Evolutionary conservation across 2,113 vertebrate species (phyloP), one percentile per base, ranked within the genome.

Genomic region (Gymnobelideus leadbeateri): DNA sequence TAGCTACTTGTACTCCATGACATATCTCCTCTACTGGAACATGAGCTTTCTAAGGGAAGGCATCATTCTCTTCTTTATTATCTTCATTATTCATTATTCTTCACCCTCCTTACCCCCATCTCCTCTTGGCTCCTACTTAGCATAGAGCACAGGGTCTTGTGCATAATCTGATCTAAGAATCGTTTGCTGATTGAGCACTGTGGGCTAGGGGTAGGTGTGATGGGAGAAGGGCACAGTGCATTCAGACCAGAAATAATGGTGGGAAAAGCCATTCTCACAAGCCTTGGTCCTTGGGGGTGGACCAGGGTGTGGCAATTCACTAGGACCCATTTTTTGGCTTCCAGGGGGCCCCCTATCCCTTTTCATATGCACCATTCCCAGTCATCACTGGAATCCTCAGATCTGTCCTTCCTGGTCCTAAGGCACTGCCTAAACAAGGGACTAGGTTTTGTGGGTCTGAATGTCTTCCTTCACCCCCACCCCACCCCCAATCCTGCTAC

Each of bases 401-500:
- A 43, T 84, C 68, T 84, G 19, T 43, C n/a, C 68, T 84, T 84
- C 68, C n/a, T 43, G 68, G 5, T 84, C n/a, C 68, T 77, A 77
- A 16, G 6, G 37, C 68, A 84, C 16, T 84, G 68, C n/a, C n/a
- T 84, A 43, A 4, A 6, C 6, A 77, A 19, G 19, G 68, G n/a
- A 21, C n/a, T 43, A 43, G 68, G 14, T n/a, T 77, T 77, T 9
- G 9, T 49, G 31, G 55, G 89, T 51, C 37, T 24, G 57, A 50
- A 84, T 53, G 2, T 47, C 84, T 8, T 49, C 8, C 54, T 4
- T 5, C 11, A 61, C 46, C 47, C 24, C 91, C 92, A 92, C 95
- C 11, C 95, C 47, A 49, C 90, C 16, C 3, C 24, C 0, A 0
- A 3, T 93, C 77, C 7, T 54, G n/a, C 19, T 94, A 19, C 68